Evolutionary conservation across 2,888 invertebrate species (phyloP), one percentile per base, ranked within the genome.

Genomic region (Aphodius granarius): DNA sequence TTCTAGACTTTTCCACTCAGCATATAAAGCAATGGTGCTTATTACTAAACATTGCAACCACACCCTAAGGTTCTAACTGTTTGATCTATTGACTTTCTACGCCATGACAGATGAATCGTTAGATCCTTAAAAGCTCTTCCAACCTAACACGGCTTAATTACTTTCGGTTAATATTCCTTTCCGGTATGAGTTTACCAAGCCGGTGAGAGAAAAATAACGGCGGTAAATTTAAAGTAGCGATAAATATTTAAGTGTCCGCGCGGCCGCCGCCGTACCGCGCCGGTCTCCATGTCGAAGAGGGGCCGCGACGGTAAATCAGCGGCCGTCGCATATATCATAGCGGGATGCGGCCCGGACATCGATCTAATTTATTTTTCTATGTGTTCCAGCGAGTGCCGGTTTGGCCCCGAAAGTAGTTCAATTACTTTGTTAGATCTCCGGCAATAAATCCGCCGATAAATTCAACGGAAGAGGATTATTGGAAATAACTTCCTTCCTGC

Each of bases 401-500:
- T 21, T 21, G n/a, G 19, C n/a, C 66, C 66, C 20, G 77, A 77
- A 77, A 77, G 77, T 77, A 77, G 77, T 77, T 77, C 77, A 77
- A 77, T 77, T 77, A 77, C 77, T 77, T 77, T 77, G 77, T 77
- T 77, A 77, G 77, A 77, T 75, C 71, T 73, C 63, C 68, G 73
- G 75, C 77, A 77, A 77, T 77, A 77, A 77, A 77, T 77, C 73
- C 73, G 66, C 71, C 77, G 75, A 77, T 77, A 77, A 77, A 77
- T 77, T 77, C 75, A 73, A 72, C 75, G 77, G 75, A 77, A 77
- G 77, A 77, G 73, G 77, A 77, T 77, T 77, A 77, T 77, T 77
- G 77, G 77, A 77, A 77, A 75, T 77, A 74, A 77, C 77, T 78
- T 78, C 75, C 77, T 78, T 77, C 78, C 77, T 68, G 20, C 68